Conservation (phyloP, 2,797 vertebrate species). For the Sphenodon punctatus region DNA sequence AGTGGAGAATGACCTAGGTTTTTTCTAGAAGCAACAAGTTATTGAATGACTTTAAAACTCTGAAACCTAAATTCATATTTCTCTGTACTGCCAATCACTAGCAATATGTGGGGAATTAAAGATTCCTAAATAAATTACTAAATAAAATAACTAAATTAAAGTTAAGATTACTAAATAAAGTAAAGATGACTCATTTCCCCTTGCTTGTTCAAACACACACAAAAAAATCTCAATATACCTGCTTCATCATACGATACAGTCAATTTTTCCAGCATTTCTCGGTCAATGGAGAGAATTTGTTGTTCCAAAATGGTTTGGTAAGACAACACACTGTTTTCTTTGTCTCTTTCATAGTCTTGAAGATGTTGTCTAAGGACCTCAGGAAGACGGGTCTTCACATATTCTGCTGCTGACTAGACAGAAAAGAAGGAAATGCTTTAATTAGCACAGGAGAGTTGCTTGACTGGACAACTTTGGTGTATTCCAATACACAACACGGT, state of each 20-base stretch:
- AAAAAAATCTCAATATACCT: constrained; percentile 76
- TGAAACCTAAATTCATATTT: not conserved
- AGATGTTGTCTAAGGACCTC: constrained; percentile 92
- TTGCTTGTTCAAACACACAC: not conserved
- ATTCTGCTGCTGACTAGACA: constrained; percentile 91
- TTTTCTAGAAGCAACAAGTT: not conserved
- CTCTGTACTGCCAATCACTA: not conserved
- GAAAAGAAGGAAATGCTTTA: constrained; percentile 22
- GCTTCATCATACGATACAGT: constrained; percentile 93
- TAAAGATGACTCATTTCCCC: not conserved
- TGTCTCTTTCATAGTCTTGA: constrained; percentile 91
- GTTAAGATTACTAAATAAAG: too few species aligned
- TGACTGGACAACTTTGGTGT: not conserved
- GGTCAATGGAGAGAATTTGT: constrained; percentile 91
- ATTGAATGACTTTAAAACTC: not conserved
- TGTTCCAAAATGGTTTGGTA: constrained; percentile 94
- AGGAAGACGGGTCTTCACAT: constrained; percentile 90
- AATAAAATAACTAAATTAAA: too few species aligned
- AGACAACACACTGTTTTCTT: constrained; percentile 88
- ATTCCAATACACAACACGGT: not conserved
- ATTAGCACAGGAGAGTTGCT: not conserved
- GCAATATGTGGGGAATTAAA: not conserved
- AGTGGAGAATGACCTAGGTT: not conserved
- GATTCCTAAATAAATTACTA: too few species aligned
- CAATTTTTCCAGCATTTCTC: constrained; percentile 92